phyloP scores from a whole-genome alignment of 2,797 vertebrate species.

The Clarias pachynema region DNA sequence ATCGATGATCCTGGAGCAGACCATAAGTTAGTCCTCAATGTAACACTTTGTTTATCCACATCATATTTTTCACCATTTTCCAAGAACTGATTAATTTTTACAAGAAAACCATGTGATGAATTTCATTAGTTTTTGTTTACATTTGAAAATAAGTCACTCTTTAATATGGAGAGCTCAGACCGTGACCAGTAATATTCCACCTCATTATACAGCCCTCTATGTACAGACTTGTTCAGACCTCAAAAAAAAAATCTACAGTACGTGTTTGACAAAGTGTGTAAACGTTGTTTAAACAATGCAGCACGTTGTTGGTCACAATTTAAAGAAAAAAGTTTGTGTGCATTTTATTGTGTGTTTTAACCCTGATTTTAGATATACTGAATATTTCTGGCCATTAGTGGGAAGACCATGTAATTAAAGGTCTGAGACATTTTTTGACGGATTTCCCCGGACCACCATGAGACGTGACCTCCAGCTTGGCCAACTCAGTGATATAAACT shows the following conservation, averaged over 20 bases:
- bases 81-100: neutral
- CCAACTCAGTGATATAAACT: slow-evolving; percentile 30
- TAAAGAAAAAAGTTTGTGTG: neutral
- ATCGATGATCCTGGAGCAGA: neutral
- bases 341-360: neutral
- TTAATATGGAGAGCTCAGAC: neutral
- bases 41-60: neutral
- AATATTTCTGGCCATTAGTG: neutral
- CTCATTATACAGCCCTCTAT: too few relatives aligned
- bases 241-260: neutral
- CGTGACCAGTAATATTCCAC: neutral
- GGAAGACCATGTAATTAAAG: slow-evolving; percentile 34
- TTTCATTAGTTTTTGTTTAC: neutral
- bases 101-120: neutral
- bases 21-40: neutral
- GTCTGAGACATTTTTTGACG: slow-evolving; percentile 12
- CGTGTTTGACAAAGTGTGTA: neutral
- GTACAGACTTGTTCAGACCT: too few relatives aligned
- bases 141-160: neutral
- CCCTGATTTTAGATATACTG: too few relatives aligned
- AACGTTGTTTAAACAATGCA: neutral
- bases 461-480: slow-evolving; percentile 21
- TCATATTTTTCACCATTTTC: neutral
- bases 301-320: neutral
- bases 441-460: slow-evolving; percentile 37